A percentile compares a stretch with the other conserved stretches of the same genome.
Conservation (phyloP, 2,797 vertebrate genomes). For the Sylvilagus floridanus region DNA sequence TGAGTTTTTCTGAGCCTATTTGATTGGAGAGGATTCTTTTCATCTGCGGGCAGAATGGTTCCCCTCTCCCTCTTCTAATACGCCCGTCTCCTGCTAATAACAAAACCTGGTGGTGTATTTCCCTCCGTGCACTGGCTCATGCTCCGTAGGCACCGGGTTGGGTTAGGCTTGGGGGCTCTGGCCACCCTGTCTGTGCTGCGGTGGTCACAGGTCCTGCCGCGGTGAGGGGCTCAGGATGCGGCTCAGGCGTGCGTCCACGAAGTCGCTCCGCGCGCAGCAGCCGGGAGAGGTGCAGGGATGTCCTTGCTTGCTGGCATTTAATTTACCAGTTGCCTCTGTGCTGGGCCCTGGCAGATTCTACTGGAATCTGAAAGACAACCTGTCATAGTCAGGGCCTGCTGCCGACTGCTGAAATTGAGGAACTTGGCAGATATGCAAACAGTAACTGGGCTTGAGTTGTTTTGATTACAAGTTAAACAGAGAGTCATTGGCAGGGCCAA, state of each 20-base stretch:
- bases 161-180: constrained; percentile 8
- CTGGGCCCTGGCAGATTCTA: constrained; percentile 90
- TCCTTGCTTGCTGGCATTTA: constrained; percentile 89
- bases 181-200: constrained; percentile 15
- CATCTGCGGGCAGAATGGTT: constrained; percentile 56
- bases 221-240: constrained; percentile 78
- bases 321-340: constrained; percentile 90
- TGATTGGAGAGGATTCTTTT: constrained; percentile 73
- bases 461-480: constrained; percentile 94
- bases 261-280: constrained; percentile 80
- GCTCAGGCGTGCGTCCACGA: constrained; percentile 53
- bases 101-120: constrained; percentile 80
- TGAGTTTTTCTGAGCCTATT: constrained; percentile 69
- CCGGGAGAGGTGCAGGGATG: constrained; percentile 87
- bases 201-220: constrained; percentile 76
- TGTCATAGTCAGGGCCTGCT: constrained; percentile 90
- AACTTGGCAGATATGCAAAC: constrained; percentile 92
- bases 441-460: constrained; percentile 93
- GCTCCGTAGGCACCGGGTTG: constrained; percentile 46
- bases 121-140: constrained; percentile 36
- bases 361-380: constrained; percentile 91
- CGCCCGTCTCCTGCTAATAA: constrained; percentile 61
- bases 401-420: constrained; percentile 91
- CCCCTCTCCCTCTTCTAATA: not conserved
- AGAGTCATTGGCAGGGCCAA: constrained; percentile 90